phyloP scores from a whole-genome alignment of 2,113 vertebrate genomes.

The Conger conger region DNA sequence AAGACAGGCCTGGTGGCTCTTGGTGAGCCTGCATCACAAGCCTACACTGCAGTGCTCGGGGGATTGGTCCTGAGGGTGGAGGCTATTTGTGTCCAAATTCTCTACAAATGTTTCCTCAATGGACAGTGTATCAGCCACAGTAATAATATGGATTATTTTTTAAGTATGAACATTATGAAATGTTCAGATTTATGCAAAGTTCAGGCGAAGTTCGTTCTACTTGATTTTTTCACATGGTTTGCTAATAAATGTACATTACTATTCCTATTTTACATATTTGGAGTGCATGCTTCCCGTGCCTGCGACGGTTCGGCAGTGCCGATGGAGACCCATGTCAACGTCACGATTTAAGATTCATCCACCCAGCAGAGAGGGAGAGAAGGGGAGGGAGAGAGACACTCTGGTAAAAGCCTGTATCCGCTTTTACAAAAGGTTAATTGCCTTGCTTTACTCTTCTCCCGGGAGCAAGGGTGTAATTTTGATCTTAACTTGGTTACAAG shows the following conservation, averaged over 20 bases:
- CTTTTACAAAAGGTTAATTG: constrained; percentile 58
- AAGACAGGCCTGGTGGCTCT: neutral
- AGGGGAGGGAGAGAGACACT: neutral
- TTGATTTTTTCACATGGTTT: too few species aligned
- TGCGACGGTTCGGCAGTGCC: too few species aligned
- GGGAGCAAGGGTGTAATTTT: constrained; percentile 32
- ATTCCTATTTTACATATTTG: too few species aligned
- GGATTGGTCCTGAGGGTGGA: neutral
- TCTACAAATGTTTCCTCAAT: neutral
- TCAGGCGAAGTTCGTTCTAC: too few species aligned
- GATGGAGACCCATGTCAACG: too few species aligned
- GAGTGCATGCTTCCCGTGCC: too few species aligned
- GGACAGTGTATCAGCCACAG: neutral
- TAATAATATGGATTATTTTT: too few species aligned
- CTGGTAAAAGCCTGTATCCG: constrained; percentile 15
- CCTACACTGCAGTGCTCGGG: neutral
- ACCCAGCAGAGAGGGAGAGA: neutral
- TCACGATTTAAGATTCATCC: neutral
- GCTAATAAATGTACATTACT: too few species aligned
- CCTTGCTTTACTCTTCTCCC: constrained; percentile 47
- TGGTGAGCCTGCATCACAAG: neutral
- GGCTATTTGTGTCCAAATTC: neutral
- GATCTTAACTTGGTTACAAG: constrained; percentile 42
- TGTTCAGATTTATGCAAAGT: too few species aligned
- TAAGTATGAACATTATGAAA: too few species aligned